Conservation (phyloP, 2,113 vertebrate species). For the Verasper variegatus region DNA sequence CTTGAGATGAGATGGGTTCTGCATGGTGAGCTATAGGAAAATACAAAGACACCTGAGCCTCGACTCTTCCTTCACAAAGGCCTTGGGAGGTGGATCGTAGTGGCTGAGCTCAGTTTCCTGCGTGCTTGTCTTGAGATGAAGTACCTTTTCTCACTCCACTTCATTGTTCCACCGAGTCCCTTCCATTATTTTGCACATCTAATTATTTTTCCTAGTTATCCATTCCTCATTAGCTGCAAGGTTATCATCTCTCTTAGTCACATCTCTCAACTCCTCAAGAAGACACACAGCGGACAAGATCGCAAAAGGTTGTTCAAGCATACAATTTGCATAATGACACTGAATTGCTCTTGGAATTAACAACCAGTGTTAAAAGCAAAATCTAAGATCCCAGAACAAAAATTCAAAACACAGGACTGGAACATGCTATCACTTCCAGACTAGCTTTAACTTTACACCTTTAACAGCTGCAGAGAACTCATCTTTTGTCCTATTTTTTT, state of each 20-base stretch:
- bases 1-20: slow-evolving; percentile 66
- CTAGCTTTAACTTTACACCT: too few relatives aligned
- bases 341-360: background rate
- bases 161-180: slow-evolving; percentile 49
- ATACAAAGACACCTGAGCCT: slow-evolving; percentile 74
- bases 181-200: slow-evolving; percentile 64
- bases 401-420: too few relatives aligned
- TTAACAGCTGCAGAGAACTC: too few relatives aligned
- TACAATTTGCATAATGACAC: background rate
- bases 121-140: slow-evolving; percentile 58
- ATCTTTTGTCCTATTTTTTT: too few relatives aligned
- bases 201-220: slow-evolving; percentile 67
- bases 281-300: slow-evolving; percentile 33
- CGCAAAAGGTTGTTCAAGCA: slow-evolving; percentile 37
- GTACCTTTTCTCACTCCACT: slow-evolving; percentile 42
- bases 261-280: slow-evolving; percentile 41
- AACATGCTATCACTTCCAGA: too few relatives aligned
- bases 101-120: slow-evolving; percentile 63
- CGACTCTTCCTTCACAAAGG: slow-evolving; percentile 70
- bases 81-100: slow-evolving; percentile 63
- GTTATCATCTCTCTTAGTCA: slow-evolving; percentile 41
- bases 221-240: slow-evolving; percentile 49
- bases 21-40: slow-evolving; percentile 71
- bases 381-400: background rate
- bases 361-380: background rate